Percentiles rank a stretch among this genome's conserved stretches.
Evolutionary conservation across 2,888 invertebrate species (phyloP).

Genomic region (Cantharis rufa): DNA sequence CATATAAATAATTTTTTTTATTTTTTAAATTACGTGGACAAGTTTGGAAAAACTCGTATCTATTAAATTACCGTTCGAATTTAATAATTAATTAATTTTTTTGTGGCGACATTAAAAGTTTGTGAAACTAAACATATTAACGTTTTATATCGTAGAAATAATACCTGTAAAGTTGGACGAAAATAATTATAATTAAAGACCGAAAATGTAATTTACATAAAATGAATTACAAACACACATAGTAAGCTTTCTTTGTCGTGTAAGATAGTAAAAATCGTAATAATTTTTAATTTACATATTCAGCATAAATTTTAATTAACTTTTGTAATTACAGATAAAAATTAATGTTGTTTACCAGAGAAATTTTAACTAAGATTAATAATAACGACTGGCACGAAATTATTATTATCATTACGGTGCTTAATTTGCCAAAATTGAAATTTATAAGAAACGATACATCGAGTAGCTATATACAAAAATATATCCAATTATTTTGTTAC

Average conservation of each 20-base stretch:
- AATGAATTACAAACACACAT: not conserved
- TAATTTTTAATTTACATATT: not conserved
- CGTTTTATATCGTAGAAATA: not conserved
- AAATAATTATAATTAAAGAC: not conserved
- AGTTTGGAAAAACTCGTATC: not conserved
- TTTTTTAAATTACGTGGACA: not conserved
- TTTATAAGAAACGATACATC: not conserved
- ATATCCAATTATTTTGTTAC: slow-evolving; percentile 10
- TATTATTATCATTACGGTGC: not conserved
- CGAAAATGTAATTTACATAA: not conserved
- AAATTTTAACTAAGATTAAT: not conserved
- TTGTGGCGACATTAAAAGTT: not conserved
- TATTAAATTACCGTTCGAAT: not conserved
- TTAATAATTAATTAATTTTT: not conserved
- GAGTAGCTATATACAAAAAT: slow-evolving; percentile 5
- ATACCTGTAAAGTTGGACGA: not conserved
- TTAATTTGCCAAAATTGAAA: not conserved
- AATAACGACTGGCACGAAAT: not conserved
- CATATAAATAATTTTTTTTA: not conserved
- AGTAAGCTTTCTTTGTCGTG: not conserved
- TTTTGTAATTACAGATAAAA: not conserved
- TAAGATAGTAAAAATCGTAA: not conserved
- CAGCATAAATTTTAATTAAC: not conserved
- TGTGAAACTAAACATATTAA: not conserved
- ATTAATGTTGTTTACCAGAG: not conserved